Evolutionary conservation across 30 jellyfish, hydroid and myxozoan genomes (phyloP).

Genomic region (Aurelia sp.): DNA sequence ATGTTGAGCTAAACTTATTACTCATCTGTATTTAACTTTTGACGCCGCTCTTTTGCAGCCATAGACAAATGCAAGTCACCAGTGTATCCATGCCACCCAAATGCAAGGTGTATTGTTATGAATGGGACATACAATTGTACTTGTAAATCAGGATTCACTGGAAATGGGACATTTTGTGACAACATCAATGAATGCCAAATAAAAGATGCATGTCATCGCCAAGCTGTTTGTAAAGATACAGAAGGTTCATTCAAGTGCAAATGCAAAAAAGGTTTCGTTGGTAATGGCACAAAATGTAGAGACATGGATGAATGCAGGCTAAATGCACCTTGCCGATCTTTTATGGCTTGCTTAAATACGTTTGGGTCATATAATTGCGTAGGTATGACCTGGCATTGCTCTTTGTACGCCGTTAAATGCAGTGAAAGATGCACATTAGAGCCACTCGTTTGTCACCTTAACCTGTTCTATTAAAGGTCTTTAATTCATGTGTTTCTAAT

Average conservation of each 20-base stretch:
- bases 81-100: conserved; percentile 31
- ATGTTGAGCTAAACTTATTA: not conserved
- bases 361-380: conserved; percentile 14
- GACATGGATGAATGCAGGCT: conserved; percentile 11
- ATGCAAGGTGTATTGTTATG: conserved; percentile 50
- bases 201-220: not conserved
- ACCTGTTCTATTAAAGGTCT: too few species aligned
- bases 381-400: not conserved
- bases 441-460: too few species aligned
- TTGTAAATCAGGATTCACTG: conserved; percentile 32
- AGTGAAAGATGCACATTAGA: too few species aligned
- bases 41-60: conserved; percentile 1
- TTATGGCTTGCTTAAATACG: conserved; percentile 19
- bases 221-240: conserved; percentile 12
- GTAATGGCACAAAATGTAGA: conserved; percentile 6
- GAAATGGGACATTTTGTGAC: conserved; percentile 27
- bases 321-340: conserved; percentile 4
- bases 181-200: conserved; percentile 3
- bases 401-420: too few species aligned
- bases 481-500: too few species aligned
- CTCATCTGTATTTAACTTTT: not conserved
- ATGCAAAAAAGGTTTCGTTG: conserved; percentile 12
- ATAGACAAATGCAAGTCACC: conserved; percentile 55
- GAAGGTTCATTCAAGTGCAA: conserved; percentile 10
- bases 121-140: conserved; percentile 43